phyloP scores from a whole-genome alignment of 1,140 invertebrate species.

The Melanaphis sacchari region DNA sequence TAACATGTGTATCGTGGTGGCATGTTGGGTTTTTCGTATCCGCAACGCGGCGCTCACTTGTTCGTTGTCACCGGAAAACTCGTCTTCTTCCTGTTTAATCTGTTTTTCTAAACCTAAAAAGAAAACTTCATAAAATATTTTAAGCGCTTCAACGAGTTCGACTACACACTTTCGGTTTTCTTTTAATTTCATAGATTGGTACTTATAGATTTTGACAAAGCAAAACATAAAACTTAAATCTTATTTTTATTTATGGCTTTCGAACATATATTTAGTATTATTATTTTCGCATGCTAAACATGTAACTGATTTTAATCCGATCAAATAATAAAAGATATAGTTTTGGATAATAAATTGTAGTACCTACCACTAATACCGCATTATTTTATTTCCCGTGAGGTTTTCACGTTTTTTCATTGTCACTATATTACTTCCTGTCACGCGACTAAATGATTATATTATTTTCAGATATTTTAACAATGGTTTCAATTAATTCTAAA shows the following conservation, averaged over 20 bases:
- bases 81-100: slow-evolving; percentile 61
- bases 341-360: background rate
- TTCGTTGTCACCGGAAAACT: slow-evolving; percentile 50
- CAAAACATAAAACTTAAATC: background rate
- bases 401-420: background rate
- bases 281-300: background rate
- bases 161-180: background rate
- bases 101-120: slow-evolving; percentile 61
- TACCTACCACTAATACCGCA: background rate
- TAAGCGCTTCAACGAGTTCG: background rate
- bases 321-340: background rate
- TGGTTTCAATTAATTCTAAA: background rate
- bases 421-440: background rate
- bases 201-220: background rate
- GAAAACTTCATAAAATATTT: background rate
- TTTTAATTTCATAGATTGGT: background rate
- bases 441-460: background rate
- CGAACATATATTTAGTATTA: background rate
- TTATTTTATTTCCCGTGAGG: background rate
- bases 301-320: background rate
- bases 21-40: slow-evolving; percentile 61
- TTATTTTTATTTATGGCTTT: background rate
- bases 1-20: slow-evolving; percentile 60
- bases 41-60: slow-evolving; percentile 60
- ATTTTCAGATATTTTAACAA: background rate